Base-by-base conservation (phyloP, 2,797 vertebrate genomes). In the Chiroxiphia lanceolata region DNA sequence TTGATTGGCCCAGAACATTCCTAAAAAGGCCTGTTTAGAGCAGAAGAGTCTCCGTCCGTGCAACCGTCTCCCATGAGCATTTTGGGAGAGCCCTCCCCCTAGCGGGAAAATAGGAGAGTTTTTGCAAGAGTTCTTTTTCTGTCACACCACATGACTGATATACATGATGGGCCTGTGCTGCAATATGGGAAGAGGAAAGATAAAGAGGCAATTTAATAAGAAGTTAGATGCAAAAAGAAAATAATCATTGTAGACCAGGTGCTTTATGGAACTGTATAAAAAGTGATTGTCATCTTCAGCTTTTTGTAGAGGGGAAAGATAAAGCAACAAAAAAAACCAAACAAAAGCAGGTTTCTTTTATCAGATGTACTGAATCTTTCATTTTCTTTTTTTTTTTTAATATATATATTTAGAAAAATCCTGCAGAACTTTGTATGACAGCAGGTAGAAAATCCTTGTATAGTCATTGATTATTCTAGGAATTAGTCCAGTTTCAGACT, bases 91-190 rank as follows among this genome's bases (percentile, higher is more conserved):
- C 11, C 33, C 68, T 60, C 75, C 81, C 81, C 72, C 88, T 90
- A 90, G 81, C 15, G 75, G 81, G 16, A 68, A 72, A 78, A 84
- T 9, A 67, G 40, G 14, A 74, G 60, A 79, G 19, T 15, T 67
- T 79, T 61, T 44, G 53, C 34, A 79, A 54, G 40, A 21, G 4
- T 4, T 8, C 42, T 33, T 84, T 65, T 60, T 78, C 31, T 25
- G 19, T 42, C 34, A 15, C n/a, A 15, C 11, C 4, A 12, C 26
- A 15, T 23, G 53, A 67, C 22, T 23, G 31, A 42, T 21, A 48
- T 0, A 25, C 34, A 54, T 1, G 1, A 48, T 5, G 3, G 8
- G 15, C 34, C 6, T 12, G 47, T 38, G 17, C 3, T 48, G 22
- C 22, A 48, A 11, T 67, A 21, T 3, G 4, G 22, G 11, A 27